Evolutionary conservation across 2,888 invertebrate genomes (phyloP).

Genomic region (Leptogaster cylindrica): DNA sequence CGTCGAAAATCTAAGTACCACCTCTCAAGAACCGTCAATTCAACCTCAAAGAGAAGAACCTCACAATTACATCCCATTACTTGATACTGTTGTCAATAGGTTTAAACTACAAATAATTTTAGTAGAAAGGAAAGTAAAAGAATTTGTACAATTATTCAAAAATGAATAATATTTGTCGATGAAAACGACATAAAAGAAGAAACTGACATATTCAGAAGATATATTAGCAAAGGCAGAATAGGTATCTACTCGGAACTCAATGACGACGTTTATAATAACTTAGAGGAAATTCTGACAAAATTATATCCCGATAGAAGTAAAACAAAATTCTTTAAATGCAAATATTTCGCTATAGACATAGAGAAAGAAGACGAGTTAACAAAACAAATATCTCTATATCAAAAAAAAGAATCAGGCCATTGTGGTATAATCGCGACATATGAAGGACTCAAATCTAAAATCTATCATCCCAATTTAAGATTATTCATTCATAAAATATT

Average conservation of each 20-base stretch:
- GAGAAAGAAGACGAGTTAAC: conserved; percentile 46
- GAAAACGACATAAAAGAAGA: conserved; percentile 16
- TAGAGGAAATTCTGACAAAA: conserved; percentile 47
- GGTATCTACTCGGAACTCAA: conserved; percentile 47
- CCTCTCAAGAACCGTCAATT: conserved; percentile 13
- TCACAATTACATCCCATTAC: conserved; percentile 23
- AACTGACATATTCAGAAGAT: conserved; percentile 10
- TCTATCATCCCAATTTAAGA: conserved; percentile 48
- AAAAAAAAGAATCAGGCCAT: conserved; percentile 48
- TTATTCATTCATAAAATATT: background rate
- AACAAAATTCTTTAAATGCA: conserved; percentile 48
- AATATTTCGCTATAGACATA: conserved; percentile 47
- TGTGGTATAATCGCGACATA: conserved; percentile 48
- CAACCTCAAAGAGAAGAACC: conserved; percentile 19
- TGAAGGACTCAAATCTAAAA: conserved; percentile 47
- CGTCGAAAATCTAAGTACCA: conserved; percentile 1
- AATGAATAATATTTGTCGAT: conserved; percentile 19
- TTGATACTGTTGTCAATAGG: conserved; percentile 38
- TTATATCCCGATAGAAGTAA: conserved; percentile 47
- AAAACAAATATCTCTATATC: conserved; percentile 47
- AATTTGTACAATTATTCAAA: conserved; percentile 1
- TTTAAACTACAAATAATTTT: conserved; percentile 39
- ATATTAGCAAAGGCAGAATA: conserved; percentile 45
- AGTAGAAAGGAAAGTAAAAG: conserved; percentile 23
- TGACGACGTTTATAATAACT: conserved; percentile 45